Evolutionary conservation across 1,140 invertebrate genomes (phyloP).

Genomic region (Pseudomyrmex cubaensis): DNA sequence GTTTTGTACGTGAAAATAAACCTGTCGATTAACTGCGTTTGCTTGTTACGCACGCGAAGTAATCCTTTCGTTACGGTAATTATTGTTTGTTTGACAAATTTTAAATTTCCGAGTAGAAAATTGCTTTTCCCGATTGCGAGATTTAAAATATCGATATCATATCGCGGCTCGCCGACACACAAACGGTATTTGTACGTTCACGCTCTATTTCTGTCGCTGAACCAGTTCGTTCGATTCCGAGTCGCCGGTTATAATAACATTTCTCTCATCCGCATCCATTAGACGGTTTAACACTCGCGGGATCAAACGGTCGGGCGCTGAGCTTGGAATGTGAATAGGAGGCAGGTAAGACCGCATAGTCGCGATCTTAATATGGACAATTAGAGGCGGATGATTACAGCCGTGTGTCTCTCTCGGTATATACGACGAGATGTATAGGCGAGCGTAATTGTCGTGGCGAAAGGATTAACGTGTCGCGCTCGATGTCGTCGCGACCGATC

Average conservation of each 20-base stretch:
- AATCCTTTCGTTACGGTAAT: conserved; percentile 43
- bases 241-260: neutral
- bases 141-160: conserved; percentile 1
- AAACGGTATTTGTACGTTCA: neutral
- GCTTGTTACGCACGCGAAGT: conserved; percentile 26
- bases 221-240: conserved; percentile 23
- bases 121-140: conserved; percentile 21
- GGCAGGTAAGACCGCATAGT: neutral
- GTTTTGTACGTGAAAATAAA: neutral
- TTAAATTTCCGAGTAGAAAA: neutral
- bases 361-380: conserved; percentile 15
- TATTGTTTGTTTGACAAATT: neutral
- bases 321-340: conserved; percentile 5
- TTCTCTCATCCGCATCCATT: conserved; percentile 17
- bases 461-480: conserved; percentile 35
- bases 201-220: neutral
- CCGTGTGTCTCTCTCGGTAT: neutral
- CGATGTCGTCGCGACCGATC: neutral
- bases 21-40: conserved; percentile 24
- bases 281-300: neutral
- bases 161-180: neutral
- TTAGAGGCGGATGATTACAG: conserved; percentile 6
- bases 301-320: neutral
- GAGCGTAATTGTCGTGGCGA: conserved; percentile 37
- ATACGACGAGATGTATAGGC: neutral